Evolutionary conservation across 2,888 invertebrate genomes (phyloP), one percentile per base, ranked within the genome.

Genomic region (Zootermopsis nevadensis): DNA sequence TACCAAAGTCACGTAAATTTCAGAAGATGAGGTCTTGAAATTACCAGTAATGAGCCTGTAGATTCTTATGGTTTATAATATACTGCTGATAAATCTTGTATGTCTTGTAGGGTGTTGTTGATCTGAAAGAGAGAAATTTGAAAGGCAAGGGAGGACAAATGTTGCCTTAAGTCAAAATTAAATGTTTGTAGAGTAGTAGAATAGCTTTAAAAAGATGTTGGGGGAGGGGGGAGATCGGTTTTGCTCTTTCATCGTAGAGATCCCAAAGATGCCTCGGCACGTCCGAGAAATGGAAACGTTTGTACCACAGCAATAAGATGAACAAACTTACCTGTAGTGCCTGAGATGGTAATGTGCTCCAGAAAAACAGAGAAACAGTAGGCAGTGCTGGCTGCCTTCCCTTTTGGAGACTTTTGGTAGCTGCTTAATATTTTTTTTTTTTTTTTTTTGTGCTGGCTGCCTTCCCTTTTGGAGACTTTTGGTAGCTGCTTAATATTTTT

Each of bases 111-210:
- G 15, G n/a, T 27, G 60, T 27, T 60, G 24, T 42, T 80, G 66
- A 60, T 30, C 27, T 38, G 69, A 27, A 69, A 12, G 30, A 35
- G 42, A 77, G 27, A 77, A 55, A 77, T 55, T 77, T 24, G 55
- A 77, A 22, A 79, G 79, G 79, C 66, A 79, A 80, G 67, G 83
- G 60, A 84, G 81, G 80, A 80, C 84, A 81, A 84, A 80, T 83
- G 85, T 84, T 85, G 85, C 85, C 85, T 85, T 85, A 84, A 83
- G 83, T 84, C 74, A 81, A 85, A 84, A 84, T 83, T 81, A 83
- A 80, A 83, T 84, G 80, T 83, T 81, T 84, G 67, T 83, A 85
- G 83, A 81, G 60, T 85, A 84, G 85, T 67, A 82, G 81, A 77
- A 82, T n/a, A 81, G 76, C 83, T 83, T 80, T 80, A 38, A 74